Base-by-base conservation (phyloP, 2,113 vertebrate species). In the Chamaetylas fuelleborni region DNA sequence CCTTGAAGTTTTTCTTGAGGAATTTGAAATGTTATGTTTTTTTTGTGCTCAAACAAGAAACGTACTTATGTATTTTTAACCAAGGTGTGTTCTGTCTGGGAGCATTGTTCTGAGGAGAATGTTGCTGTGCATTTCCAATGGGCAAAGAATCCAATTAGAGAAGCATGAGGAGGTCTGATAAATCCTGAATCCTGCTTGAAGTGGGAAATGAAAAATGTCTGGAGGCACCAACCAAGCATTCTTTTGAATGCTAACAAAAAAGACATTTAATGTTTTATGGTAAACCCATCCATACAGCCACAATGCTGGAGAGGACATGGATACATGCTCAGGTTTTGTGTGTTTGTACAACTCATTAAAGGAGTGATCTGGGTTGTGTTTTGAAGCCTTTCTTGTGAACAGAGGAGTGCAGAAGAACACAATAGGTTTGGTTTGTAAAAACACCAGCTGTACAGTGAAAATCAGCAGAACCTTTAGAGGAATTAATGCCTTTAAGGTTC, bases 61-160 rank as follows among this genome's bases (percentile, higher is more conserved):
- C 4, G 14, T 33, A 48, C 82, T 95, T 91, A 88, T 90, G 76
- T 92, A 93, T 93, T 96, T 97, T 95, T 97, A 90, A 97, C 72
- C 62, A 82, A 66, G 79, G 43, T 93, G 79, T 94, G 74, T 33
- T 90, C 88, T 80, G 72, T 64, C 64, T 86, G 88, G 67, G 5
- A 51, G 3, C 60, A 83, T 95, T 96, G 85, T 95, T 96, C 38
- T 4, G 64, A 62, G 85, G 22, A 78, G 60, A 81, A 86, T 29
- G 70, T 66, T 73, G 92, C 88, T 67, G 71, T 92, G 93, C 85
- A 81, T 96, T 82, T 70, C 5, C 6, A 85, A 82, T 86, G 82
- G 92, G 79, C 76, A 83, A 20, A 28, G 47, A 95, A 81, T 66
- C 79, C 67, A 88, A 81, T 92, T 77, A 95, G 77, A 81, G 77